These are phyloP conservation scores for Camponotus fellah DNA, from an alignment of 2,888 invertebrate genomes.

Conservation along the genomic window DNA sequence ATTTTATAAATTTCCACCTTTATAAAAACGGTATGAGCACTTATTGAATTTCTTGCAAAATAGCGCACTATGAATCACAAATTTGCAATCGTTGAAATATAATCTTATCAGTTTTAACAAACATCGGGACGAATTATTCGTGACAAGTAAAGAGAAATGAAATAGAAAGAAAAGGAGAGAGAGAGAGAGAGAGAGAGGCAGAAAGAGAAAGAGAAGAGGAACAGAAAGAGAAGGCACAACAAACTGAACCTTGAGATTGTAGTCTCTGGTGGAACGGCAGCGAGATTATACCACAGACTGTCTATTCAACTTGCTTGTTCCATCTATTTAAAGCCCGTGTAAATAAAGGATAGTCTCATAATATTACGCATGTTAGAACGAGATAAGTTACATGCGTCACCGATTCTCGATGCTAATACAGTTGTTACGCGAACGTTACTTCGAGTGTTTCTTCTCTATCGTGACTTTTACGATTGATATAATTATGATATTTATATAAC, in stretches of 20 bases:
- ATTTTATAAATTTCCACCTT: conserved; percentile 1
- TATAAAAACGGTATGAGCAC: background rate
- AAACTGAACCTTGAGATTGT: conserved; percentile 32
- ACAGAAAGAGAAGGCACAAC: background rate
- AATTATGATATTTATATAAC: background rate
- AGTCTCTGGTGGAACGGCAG: conserved; percentile 36
- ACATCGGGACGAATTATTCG: background rate
- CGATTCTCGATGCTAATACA: conserved; percentile 26
- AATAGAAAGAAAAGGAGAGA: background rate
- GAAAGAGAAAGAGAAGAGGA: background rate
- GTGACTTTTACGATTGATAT: background rate
- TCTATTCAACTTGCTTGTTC: conserved; percentile 57
- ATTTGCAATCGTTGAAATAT: background rate
- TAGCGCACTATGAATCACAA: background rate
- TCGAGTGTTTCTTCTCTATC: background rate
- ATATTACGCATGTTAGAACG: conserved; percentile 42
- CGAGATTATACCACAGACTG: conserved; percentile 57
- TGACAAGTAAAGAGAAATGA: background rate
- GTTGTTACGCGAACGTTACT: background rate
- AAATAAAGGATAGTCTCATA: conserved; percentile 41
- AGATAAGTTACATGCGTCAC: conserved; percentile 51
- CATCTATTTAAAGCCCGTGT: conserved; percentile 63
- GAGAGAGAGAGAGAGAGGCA: background rate
- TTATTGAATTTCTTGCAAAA: background rate
- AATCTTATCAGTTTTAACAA: conserved; percentile 17